A percentile compares a stretch with the other conserved stretches of the same genome.
These are phyloP conservation scores for Lordiphosa mommai DNA, from an alignment of 1,140 invertebrate species.

Conservation along the genomic window DNA sequence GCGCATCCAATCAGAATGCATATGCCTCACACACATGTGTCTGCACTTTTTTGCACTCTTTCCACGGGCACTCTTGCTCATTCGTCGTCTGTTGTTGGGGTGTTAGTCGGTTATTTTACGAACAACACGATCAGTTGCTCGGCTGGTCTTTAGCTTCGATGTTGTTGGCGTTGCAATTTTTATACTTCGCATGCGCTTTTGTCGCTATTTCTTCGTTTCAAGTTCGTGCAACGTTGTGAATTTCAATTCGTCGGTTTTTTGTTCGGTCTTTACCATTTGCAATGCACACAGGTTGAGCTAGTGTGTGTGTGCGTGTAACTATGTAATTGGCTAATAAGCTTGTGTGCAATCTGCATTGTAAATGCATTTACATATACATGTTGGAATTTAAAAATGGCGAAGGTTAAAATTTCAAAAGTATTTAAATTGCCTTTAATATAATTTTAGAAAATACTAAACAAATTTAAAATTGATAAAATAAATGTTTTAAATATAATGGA, in stretches of 20 bases:
- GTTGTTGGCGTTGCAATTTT: slow-evolving; percentile 42
- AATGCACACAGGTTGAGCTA: slow-evolving; percentile 33
- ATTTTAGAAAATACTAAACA: no score
- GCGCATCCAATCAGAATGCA: slow-evolving; percentile 48
- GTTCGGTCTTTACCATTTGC: slow-evolving; percentile 2
- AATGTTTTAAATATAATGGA: no score
- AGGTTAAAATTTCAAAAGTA: not conserved
- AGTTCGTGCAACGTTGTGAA: slow-evolving; percentile 53
- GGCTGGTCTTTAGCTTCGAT: slow-evolving; percentile 13
- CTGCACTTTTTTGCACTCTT: not conserved
- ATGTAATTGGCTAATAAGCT: slow-evolving; percentile 17
- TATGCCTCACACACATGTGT: not conserved
- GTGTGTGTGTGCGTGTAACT: slow-evolving; percentile 14
- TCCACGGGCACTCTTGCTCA: not conserved
- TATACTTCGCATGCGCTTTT: slow-evolving; percentile 11
- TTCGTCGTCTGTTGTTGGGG: not conserved
- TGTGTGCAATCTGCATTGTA: slow-evolving; percentile 6
- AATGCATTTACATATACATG: slow-evolving; percentile 12
- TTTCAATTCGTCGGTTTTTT: slow-evolving; percentile 57
- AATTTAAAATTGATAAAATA: no score
- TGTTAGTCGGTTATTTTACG: not conserved
- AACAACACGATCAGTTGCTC: slow-evolving; percentile 11
- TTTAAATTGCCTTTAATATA: no score
- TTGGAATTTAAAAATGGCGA: not conserved
- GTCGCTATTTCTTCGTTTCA: slow-evolving; percentile 19